Conservation (phyloP, 2,113 vertebrate genomes). For the Xenopus laevis region DNA sequence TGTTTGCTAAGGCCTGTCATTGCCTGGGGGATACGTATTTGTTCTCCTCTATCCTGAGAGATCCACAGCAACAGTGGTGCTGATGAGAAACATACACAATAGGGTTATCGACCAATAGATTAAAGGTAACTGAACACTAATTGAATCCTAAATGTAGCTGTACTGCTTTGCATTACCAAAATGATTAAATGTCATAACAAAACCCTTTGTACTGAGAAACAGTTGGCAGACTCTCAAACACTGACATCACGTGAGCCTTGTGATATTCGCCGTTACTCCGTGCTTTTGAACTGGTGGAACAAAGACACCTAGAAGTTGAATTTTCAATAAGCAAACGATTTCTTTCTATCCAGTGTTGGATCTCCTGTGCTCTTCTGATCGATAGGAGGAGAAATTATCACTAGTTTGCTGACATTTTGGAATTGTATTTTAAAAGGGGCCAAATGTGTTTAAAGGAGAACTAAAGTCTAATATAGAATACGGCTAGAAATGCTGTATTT, state of each 20-base stretch:
- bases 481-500: too few species aligned
- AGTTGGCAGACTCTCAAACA: slow-evolving; percentile 13
- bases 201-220: not conserved
- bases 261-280: not conserved
- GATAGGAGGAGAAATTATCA: too few species aligned
- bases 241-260: slow-evolving; percentile 16
- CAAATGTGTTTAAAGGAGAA: too few species aligned
- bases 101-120: slow-evolving; percentile 8
- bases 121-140: slow-evolving; percentile 29
- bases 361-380: not conserved
- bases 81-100: too few species aligned
- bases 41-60: too few species aligned
- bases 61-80: too few species aligned
- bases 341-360: not conserved
- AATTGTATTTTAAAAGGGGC: too few species aligned
- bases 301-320: not conserved
- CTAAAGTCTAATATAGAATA: too few species aligned
- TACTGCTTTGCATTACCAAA: slow-evolving; percentile 23
- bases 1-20: too few species aligned
- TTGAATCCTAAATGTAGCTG: slow-evolving; percentile 19
- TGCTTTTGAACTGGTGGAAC: slow-evolving; percentile 4
- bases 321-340: not conserved
- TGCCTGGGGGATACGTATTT: too few species aligned
- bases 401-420: too few species aligned
- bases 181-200: slow-evolving; percentile 34